A percentile compares a stretch with the other conserved stretches of the same genome.
These are phyloP conservation scores for Drosophila sulfurigaster DNA, from an alignment of 1,140 invertebrate species.

Conservation along the genomic window DNA sequence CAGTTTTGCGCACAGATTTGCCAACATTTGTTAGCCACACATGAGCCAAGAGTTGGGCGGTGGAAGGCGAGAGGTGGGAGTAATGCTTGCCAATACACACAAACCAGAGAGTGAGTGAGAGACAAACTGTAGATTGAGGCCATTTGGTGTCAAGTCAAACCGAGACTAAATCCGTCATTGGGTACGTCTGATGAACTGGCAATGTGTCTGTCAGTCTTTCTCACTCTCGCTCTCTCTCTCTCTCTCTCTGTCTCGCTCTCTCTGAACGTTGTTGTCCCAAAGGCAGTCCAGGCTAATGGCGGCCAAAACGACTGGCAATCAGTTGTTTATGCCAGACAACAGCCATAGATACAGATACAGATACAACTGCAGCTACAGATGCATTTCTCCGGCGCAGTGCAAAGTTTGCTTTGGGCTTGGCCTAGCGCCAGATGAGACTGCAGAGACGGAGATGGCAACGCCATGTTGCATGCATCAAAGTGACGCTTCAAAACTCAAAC, in stretches of 20 bases:
- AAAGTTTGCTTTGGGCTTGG: conserved; percentile 12
- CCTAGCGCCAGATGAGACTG: conserved; percentile 9
- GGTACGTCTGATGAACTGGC: conserved; percentile 75
- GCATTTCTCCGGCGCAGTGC: neutral
- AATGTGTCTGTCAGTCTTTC: conserved; percentile 74
- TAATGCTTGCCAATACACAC: conserved; percentile 3
- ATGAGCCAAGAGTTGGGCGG: neutral
- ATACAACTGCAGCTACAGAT: neutral
- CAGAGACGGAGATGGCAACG: conserved; percentile 18
- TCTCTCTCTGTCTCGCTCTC: neutral
- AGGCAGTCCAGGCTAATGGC: conserved; percentile 63
- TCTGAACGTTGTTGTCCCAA: conserved; percentile 24
- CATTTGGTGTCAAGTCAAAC: conserved; percentile 66
- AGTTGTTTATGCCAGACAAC: conserved; percentile 72
- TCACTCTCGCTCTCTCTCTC: too few species aligned
- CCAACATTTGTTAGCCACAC: conserved; percentile 65
- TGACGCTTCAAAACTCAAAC: conserved; percentile 63
- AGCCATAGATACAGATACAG: neutral
- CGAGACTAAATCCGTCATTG: conserved; percentile 75
- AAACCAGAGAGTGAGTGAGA: conserved; percentile 14
- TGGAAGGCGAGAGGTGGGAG: neutral
- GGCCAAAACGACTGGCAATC: conserved; percentile 76
- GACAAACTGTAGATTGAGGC: conserved; percentile 34
- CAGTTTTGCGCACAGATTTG: conserved; percentile 71
- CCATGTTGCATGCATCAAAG: conserved; percentile 70